phyloP scores from a whole-genome alignment of 2,888 invertebrate genomes.

The Odiellus spinosus region DNA sequence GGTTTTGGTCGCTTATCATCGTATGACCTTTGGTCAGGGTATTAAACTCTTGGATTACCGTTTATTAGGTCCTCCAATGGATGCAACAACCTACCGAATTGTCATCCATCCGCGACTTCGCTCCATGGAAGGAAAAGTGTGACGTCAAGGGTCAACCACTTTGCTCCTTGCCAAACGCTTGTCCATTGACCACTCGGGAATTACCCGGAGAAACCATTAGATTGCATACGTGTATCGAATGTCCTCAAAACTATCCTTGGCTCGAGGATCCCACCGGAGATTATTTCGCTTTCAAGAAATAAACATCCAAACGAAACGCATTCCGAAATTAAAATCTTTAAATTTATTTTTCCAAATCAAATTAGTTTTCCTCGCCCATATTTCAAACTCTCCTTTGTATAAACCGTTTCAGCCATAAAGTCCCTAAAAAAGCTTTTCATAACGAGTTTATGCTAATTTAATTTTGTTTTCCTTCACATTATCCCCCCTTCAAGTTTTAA shows the following conservation, averaged over 20 bases:
- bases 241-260: slow-evolving; percentile 91
- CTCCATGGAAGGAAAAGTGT: slow-evolving; percentile 74
- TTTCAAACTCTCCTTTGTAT: no score
- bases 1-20: no score
- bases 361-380: no score
- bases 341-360: no score
- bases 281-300: slow-evolving; percentile 41
- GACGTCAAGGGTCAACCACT: slow-evolving; percentile 63
- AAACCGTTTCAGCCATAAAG: no score
- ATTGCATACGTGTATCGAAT: slow-evolving; percentile 78
- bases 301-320: neutral
- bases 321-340: no score
- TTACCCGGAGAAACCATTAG: slow-evolving; percentile 87
- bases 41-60: slow-evolving; percentile 1
- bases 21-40: no score
- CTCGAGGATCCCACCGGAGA: slow-evolving; percentile 78
- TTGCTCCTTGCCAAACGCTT: slow-evolving; percentile 77
- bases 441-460: no score
- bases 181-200: slow-evolving; percentile 80
- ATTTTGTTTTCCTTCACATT: no score
- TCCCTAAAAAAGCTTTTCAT: no score
- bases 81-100: slow-evolving; percentile 77
- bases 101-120: slow-evolving; percentile 73
- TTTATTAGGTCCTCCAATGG: slow-evolving; percentile 54
- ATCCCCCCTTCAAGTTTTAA: no score